Conservation (phyloP, 2,888 invertebrate genomes). For the Therioaphis trifolii region DNA sequence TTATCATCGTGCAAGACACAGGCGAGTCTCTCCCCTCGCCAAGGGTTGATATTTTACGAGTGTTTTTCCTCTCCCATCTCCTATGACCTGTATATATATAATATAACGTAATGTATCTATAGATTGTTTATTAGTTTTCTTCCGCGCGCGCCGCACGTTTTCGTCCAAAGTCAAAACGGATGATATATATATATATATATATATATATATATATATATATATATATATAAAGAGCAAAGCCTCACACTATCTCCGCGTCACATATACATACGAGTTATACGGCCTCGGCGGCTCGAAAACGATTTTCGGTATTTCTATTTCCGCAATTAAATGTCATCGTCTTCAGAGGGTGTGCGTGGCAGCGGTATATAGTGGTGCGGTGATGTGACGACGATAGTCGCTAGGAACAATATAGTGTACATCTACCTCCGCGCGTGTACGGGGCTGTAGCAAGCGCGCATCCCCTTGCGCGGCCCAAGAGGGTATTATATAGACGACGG, state of each 20-base stretch:
- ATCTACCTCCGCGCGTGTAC: background rate
- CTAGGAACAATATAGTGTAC: slow-evolving; percentile 3
- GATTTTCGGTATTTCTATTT: slow-evolving; percentile 53
- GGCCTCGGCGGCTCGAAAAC: slow-evolving; percentile 12
- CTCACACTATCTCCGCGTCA: too few species aligned
- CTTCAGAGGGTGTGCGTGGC: background rate
- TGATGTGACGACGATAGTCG: too few species aligned
- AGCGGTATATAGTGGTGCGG: background rate
- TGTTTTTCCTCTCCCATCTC: background rate
- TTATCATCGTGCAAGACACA: slow-evolving; percentile 26
- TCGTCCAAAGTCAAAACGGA: too few species aligned
- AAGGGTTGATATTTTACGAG: slow-evolving; percentile 35
- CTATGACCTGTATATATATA: too few species aligned
- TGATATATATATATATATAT: too few species aligned
- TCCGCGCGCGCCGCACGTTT: background rate
- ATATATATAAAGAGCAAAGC: too few species aligned
- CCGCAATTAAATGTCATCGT: slow-evolving; percentile 49
- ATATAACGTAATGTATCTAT: too few species aligned
- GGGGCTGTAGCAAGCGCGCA: background rate
- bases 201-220: too few species aligned
- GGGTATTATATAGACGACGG: too few species aligned
- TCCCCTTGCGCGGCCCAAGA: too few species aligned
- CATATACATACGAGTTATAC: too few species aligned
- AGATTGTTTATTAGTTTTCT: background rate
- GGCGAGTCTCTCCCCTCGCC: slow-evolving; percentile 17